Conservation (phyloP, 2,888 invertebrate genomes). For the Atethmia centrago region DNA sequence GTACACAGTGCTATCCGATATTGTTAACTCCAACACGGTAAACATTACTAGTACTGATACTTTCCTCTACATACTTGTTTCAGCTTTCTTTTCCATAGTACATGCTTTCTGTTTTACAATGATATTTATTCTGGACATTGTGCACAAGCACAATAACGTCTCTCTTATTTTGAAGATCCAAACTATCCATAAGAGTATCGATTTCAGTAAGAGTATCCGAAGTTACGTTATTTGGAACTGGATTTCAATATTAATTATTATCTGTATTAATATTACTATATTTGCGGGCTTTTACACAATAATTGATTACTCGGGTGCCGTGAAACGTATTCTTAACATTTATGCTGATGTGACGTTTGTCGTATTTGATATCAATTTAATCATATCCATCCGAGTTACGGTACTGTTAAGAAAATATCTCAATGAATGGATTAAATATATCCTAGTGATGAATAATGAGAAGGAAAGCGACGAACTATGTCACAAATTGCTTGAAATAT, state of each 20-base stretch:
- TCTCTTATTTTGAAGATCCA: slow-evolving; percentile 49
- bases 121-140: slow-evolving; percentile 22
- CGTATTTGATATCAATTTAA: slow-evolving; percentile 17
- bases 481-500: slow-evolving; percentile 7
- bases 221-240: slow-evolving; percentile 48
- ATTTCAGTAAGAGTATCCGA: slow-evolving; percentile 9
- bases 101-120: slow-evolving; percentile 1
- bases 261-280: slow-evolving; percentile 5
- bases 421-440: slow-evolving; percentile 19
- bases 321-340: background rate
- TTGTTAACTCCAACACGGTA: background rate
- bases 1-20: rapidly evolving
- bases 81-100: background rate
- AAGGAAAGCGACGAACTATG: slow-evolving; percentile 3
- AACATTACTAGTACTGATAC: background rate
- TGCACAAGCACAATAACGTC: slow-evolving; percentile 23
- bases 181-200: slow-evolving; percentile 32
- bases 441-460: background rate
- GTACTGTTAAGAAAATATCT: slow-evolving; percentile 20
- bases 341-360: background rate
- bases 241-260: slow-evolving; percentile 13
- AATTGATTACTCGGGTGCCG: background rate
- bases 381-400: slow-evolving; percentile 9
- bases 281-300: background rate
- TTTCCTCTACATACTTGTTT: background rate